These are phyloP conservation scores for Sebastes goodei DNA, from an alignment of 2,797 vertebrate genomes.

Conservation along the genomic window DNA sequence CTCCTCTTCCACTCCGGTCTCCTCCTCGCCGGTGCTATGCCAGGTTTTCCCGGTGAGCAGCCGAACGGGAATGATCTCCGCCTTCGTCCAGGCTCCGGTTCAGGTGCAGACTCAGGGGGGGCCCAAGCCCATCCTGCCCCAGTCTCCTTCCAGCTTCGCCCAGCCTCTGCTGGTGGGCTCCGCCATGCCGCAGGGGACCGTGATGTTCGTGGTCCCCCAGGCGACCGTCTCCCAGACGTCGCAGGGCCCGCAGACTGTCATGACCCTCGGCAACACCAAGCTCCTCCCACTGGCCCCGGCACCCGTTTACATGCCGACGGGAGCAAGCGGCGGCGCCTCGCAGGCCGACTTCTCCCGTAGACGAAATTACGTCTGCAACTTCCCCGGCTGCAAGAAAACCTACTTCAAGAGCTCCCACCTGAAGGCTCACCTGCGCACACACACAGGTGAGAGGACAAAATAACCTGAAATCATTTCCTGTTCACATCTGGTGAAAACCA, in stretches of 20 bases:
- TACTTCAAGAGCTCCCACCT: slow-evolving; percentile 99
- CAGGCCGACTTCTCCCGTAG: slow-evolving; percentile 92
- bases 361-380: slow-evolving; percentile 93
- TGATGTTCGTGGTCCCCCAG: slow-evolving; percentile 94
- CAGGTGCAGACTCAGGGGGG: slow-evolving; percentile 75
- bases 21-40: slow-evolving; percentile 87
- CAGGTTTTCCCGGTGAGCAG: slow-evolving; percentile 90
- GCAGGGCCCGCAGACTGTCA: slow-evolving; percentile 76
- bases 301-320: slow-evolving; percentile 88
- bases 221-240: slow-evolving; percentile 75
- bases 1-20: slow-evolving; percentile 50
- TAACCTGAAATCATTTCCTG: neutral
- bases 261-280: slow-evolving; percentile 91
- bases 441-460: slow-evolving; percentile 86
- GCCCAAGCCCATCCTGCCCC: slow-evolving; percentile 85
- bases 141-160: slow-evolving; percentile 71
- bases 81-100: slow-evolving; percentile 87
- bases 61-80: slow-evolving; percentile 85
- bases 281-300: slow-evolving; percentile 94
- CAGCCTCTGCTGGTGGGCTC: slow-evolving; percentile 88
- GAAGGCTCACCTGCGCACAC: slow-evolving; percentile 96
- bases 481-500: neutral
- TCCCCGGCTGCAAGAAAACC: slow-evolving; percentile 94
- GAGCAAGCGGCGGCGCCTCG: slow-evolving; percentile 48
- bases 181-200: slow-evolving; percentile 87